phyloP scores from a whole-genome alignment of 2,113 vertebrate genomes.

The Chloropsis cyanopogon region DNA sequence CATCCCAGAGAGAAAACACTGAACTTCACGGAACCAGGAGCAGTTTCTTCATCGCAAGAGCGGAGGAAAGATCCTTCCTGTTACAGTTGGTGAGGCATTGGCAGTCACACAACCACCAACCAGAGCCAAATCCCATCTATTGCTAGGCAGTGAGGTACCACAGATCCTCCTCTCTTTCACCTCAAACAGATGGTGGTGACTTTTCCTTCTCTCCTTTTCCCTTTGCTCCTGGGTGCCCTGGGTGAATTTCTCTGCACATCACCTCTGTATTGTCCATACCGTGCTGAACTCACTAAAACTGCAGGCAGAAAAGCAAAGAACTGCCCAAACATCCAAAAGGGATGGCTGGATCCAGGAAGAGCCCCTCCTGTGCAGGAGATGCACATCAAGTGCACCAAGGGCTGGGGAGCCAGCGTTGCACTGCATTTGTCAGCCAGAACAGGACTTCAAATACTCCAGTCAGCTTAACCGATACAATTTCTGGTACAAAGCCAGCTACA shows the following conservation, averaged over 20 bases:
- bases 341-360: not conserved
- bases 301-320: not conserved
- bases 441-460: not conserved
- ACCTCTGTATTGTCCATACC: not conserved
- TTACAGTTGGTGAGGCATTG: not conserved
- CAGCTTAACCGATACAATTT: not conserved
- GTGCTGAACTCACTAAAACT: not conserved
- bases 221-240: not conserved
- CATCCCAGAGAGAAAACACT: not conserved
- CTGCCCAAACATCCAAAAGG: not conserved
- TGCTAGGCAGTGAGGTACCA: not conserved
- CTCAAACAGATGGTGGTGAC: not conserved
- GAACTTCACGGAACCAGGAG: not conserved
- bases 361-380: not conserved
- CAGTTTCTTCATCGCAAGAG: not conserved
- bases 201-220: not conserved
- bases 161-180: not conserved
- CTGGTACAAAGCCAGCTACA: not conserved
- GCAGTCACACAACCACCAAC: not conserved
- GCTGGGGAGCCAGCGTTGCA: not conserved
- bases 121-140: not conserved
- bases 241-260: accelerated
- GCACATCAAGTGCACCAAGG: not conserved
- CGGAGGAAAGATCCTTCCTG: not conserved
- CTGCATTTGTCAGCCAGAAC: not conserved